Conservation (phyloP, 2,888 invertebrate species). For the Esperia sulphurella region DNA sequence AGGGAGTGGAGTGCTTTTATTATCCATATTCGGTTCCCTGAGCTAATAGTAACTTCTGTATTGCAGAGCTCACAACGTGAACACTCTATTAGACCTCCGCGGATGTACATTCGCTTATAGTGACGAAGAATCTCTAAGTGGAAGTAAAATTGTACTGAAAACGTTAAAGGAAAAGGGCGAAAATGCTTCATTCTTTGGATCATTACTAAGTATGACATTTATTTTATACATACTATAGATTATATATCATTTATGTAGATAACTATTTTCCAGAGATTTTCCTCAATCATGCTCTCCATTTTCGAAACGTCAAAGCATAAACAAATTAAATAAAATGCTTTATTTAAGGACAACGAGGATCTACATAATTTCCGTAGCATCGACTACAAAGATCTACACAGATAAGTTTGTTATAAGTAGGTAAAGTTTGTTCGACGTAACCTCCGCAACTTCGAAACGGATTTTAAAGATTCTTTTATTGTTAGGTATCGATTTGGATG, state of each 20-base stretch:
- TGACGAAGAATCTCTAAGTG: conserved; percentile 75
- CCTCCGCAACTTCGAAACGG: too few species aligned
- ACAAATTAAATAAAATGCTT: too few species aligned
- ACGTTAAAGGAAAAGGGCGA: conserved; percentile 77
- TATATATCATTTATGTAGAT: background rate
- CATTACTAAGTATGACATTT: conserved; percentile 64
- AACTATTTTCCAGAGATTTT: too few species aligned
- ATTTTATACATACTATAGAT: background rate
- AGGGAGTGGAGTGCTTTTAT: conserved; percentile 46
- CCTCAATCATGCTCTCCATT: too few species aligned
- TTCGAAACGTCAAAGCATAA: too few species aligned
- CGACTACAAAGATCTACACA: too few species aligned
- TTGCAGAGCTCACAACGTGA: conserved; percentile 76
- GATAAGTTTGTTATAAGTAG: too few species aligned
- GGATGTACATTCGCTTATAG: conserved; percentile 79
- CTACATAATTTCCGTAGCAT: too few species aligned
- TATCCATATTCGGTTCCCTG: conserved; percentile 50
- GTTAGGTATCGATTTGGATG: too few species aligned
- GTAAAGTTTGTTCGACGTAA: too few species aligned
- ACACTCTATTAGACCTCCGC: conserved; percentile 76
- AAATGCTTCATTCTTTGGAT: conserved; percentile 81
- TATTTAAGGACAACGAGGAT: too few species aligned
- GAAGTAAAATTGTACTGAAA: conserved; percentile 74
- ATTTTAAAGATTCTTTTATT: too few species aligned
- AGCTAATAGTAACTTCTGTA: conserved; percentile 27